Evolutionary conservation across 2,888 invertebrate species (phyloP).

Genomic region (Trachelus stipa): DNA sequence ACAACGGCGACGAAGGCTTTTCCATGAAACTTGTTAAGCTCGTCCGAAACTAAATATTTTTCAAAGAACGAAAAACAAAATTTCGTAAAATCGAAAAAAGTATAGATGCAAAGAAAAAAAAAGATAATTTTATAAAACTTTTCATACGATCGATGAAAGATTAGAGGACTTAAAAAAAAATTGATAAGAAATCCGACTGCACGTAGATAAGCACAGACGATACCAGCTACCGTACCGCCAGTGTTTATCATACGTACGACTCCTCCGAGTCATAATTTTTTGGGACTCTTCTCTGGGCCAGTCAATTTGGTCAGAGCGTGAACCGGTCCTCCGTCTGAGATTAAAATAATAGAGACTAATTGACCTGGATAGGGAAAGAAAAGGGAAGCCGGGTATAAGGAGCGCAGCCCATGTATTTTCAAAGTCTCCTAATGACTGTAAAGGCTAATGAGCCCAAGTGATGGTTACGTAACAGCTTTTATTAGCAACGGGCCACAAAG

Average conservation of each 20-base stretch:
- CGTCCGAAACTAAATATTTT: background rate
- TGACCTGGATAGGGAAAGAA: slow-evolving; percentile 4
- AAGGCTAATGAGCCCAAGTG: slow-evolving; percentile 9
- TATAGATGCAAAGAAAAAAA: background rate
- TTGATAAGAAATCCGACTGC: background rate
- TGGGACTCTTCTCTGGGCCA: background rate
- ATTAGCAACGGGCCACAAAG: slow-evolving; percentile 25
- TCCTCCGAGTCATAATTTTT: background rate
- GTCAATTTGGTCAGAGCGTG: background rate
- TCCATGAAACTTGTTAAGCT: slow-evolving; percentile 24
- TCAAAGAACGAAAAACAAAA: background rate
- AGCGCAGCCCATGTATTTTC: background rate
- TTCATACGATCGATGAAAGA: background rate
- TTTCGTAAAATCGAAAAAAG: background rate
- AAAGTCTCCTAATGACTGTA: slow-evolving; percentile 6
- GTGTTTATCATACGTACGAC: background rate
- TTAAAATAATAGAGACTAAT: slow-evolving; percentile 9
- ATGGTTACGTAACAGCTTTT: slow-evolving; percentile 30
- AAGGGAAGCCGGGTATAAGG: slow-evolving; percentile 5
- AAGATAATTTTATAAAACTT: slow-evolving; percentile 8
- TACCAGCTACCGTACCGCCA: background rate
- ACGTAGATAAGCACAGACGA: background rate
- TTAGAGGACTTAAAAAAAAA: background rate
- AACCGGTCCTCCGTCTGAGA: background rate
- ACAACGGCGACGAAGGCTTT: slow-evolving; percentile 5